These are phyloP conservation scores for Bursaphelenchus mucronatus DNA, from an alignment of 1,140 invertebrate genomes.

Conservation along the genomic window DNA sequence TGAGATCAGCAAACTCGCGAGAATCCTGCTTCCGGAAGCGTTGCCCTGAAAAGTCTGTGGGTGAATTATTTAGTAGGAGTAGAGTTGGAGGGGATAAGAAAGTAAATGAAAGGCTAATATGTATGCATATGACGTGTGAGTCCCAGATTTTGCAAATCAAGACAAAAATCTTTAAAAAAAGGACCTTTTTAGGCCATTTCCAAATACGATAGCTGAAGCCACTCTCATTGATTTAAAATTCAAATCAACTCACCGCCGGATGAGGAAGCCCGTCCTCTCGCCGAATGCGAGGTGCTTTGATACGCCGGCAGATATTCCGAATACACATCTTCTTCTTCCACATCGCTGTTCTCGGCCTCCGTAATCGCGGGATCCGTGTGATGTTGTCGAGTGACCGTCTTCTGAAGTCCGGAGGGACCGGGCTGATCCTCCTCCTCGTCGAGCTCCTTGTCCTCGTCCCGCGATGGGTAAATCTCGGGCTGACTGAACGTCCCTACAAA, in stretches of 20 bases:
- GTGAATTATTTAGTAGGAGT: conserved; percentile 5
- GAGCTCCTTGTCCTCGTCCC: conserved; percentile 1
- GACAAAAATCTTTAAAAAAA: too few species aligned
- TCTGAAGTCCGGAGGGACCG: conserved; percentile 6
- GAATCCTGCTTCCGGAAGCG: conserved; percentile 11
- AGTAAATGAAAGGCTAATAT: too few species aligned
- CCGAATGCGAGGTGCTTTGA: neutral
- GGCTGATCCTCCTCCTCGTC: conserved; percentile 24
- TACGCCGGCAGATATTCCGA: conserved; percentile 34
- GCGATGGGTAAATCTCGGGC: conserved; percentile 33
- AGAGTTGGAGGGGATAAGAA: too few species aligned
- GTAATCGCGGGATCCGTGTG: conserved; percentile 1
- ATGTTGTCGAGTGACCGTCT: neutral
- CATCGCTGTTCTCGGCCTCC: neutral
- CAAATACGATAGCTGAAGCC: neutral
- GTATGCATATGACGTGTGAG: too few species aligned
- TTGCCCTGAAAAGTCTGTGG: conserved; percentile 13
- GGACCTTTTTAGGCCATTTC: too few species aligned
- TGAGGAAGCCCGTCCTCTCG: conserved; percentile 16
- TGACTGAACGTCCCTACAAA: conserved; percentile 46
- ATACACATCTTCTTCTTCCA: conserved; percentile 44
- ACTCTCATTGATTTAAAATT: neutral
- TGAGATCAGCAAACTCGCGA: conserved; percentile 1
- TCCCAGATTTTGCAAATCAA: too few species aligned
- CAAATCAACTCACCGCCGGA: neutral